Evolutionary conservation across 2,797 vertebrate species (phyloP), one percentile per base, ranked within the genome.

Genomic region (Spheniscus humboldti): DNA sequence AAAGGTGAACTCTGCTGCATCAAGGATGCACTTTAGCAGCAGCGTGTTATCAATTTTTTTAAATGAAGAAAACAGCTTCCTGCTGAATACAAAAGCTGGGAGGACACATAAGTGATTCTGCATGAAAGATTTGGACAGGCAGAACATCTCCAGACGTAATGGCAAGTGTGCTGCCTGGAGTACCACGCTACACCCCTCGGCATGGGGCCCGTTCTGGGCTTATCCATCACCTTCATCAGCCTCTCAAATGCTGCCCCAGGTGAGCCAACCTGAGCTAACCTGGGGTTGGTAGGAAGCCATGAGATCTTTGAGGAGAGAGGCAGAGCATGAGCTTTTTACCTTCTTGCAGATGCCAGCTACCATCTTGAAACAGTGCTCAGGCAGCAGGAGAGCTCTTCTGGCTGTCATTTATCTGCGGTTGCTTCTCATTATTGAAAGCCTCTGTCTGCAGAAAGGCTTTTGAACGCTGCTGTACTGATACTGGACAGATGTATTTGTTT

Each of bases 341-440:
- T 66, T 55, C 30, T 31, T 41, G 25, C 35, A 87, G 60, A 18
- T 71, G 78, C 72, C 60, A 24, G 18, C 43, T 85, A 9, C 62
- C 41, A 25, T 50, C 27, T 66, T n/a, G n/a, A 37, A 74, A 12
- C 25, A 13, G 71, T 2, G 0, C 62, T 48, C 18, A 3, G 52
- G 72, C 48, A 55, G 53, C 50, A 57, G 82, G 45, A 92, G 82
- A 64, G 60, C 75, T 88, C 50, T 69, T 50, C 68, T 81, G 90
- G 19, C 79, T 75, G 45, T 72, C 0, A 0, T 28, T 77, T 72
- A 16, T 31, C 50, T 39, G 17, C 1, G 2, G 22, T 50, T 28
- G 10, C 13, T 84, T 56, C 79, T 55, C 72, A 19, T 57, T 67
- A 68, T 66, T 72, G 57, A 50, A 50, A 69, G 48, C 10, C 35